These are phyloP conservation scores for Drosophila erecta DNA, from an alignment of 1,140 invertebrate species.

Conservation along the genomic window DNA sequence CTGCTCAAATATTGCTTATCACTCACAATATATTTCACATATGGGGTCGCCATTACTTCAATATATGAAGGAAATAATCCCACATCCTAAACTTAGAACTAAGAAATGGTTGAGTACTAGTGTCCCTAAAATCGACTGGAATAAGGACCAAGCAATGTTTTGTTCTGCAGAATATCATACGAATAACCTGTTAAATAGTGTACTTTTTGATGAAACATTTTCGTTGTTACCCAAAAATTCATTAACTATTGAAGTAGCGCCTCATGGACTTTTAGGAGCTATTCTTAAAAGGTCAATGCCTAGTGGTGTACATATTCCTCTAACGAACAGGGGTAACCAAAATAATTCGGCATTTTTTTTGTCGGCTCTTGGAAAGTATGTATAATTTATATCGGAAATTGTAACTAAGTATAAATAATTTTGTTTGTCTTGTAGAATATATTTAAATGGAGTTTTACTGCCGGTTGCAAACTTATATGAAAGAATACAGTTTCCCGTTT, in stretches of 20 bases:
- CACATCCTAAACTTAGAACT: constrained; percentile 89
- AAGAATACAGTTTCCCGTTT: constrained; percentile 90
- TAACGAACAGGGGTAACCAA: constrained; percentile 91
- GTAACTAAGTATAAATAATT: neutral
- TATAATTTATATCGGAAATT: constrained; percentile 35
- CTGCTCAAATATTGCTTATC: constrained; percentile 93
- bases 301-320: constrained; percentile 88
- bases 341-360: constrained; percentile 90
- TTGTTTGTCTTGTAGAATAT: constrained; percentile 34
- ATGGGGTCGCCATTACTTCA: constrained; percentile 90
- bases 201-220: constrained; percentile 94
- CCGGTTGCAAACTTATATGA: constrained; percentile 87
- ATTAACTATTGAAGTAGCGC: constrained; percentile 92
- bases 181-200: constrained; percentile 94
- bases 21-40: constrained; percentile 91
- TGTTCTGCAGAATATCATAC: constrained; percentile 97
- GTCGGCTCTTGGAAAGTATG: constrained; percentile 90
- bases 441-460: constrained; percentile 84
- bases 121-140: constrained; percentile 91
- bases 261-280: constrained; percentile 91
- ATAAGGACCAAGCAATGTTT: constrained; percentile 87
- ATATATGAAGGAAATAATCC: constrained; percentile 89
- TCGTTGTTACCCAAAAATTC: constrained; percentile 91
- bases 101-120: constrained; percentile 95
- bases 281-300: constrained; percentile 88